Base-by-base conservation (phyloP, 2,888 invertebrate genomes). In the Aelia acuminata region DNA sequence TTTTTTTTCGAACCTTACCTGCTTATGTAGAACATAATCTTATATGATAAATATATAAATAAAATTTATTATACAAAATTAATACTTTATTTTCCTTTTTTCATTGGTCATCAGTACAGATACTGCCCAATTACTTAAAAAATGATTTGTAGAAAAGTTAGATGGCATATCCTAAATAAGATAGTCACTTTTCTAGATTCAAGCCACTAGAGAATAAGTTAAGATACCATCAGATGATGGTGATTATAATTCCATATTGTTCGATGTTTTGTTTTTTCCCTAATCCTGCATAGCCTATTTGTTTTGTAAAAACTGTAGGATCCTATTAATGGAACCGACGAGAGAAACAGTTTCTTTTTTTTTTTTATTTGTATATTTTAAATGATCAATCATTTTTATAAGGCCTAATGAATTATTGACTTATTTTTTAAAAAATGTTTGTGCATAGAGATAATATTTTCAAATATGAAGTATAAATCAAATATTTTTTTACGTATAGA, bases 401-500 rank as follows among this genome's bases (percentile, higher is more conserved):
- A 63, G 63, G 35, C 31, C 63, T 63, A 63, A 31, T 63, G 31
- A 31, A 31, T 13, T n/a, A 11, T 26, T 57, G 10, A 26, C 13
- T 26, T 26, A 8, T 13, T 50, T 26, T 57, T 63, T 63, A 31
- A 63, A 63, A 18, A 31, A 18, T 18, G 31, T 57, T 57, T 31
- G 4, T 31, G 31, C 31, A 18, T 63, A 63, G 15, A 63, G 5
- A 31, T 31, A 57, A 31, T 63, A 63, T 63, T 63, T 63, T 63
- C 31, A 31, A 63, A 26, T 11, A 26, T 26, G 26, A 75, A 39
- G 18, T 13, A 43, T 10, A 43, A 80, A 80, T 80, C 7, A 80
- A 80, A 43, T 43, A 43, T 80, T 80, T 80, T 43, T 80, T 80
- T 80, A 80, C 43, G 43, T 4, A 80, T 20, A 43, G 80, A 43